phyloP scores from a whole-genome alignment of 2,113 vertebrate species.

The Chamaea fasciata region DNA sequence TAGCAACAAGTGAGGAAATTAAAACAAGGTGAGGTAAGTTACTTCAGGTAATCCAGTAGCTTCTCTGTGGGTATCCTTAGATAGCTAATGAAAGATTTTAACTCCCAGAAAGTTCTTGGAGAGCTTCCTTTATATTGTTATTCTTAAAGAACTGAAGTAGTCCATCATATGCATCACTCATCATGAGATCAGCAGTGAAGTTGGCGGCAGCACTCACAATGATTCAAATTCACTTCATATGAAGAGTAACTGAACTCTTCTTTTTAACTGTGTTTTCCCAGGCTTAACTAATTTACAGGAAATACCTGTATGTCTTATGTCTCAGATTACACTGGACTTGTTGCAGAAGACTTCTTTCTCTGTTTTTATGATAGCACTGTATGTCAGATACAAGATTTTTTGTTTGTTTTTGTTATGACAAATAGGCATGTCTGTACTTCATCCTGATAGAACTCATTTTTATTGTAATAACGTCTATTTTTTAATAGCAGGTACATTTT shows the following conservation, averaged over 20 bases:
- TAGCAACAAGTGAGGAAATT: background rate
- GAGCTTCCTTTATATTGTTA: background rate
- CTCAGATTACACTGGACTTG: background rate
- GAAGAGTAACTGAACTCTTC: background rate
- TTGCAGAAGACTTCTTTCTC: background rate
- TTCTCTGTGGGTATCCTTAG: background rate
- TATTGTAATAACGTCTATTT: background rate
- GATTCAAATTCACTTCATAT: background rate
- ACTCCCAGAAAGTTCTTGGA: background rate
- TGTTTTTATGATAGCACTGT: background rate
- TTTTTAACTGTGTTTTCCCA: background rate
- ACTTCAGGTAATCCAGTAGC: background rate
- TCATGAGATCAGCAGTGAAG: background rate
- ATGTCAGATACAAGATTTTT: background rate
- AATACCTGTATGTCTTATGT: background rate
- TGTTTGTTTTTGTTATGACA: accelerated
- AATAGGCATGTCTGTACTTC: background rate
- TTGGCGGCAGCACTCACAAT: background rate
- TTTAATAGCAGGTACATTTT: background rate
- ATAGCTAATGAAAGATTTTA: background rate
- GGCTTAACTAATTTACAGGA: background rate
- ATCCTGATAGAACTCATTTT: background rate
- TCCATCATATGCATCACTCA: background rate
- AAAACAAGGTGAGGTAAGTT: background rate
- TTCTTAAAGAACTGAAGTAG: background rate